phyloP scores from a whole-genome alignment of 2,888 invertebrate species.

The Apeira syringaria region DNA sequence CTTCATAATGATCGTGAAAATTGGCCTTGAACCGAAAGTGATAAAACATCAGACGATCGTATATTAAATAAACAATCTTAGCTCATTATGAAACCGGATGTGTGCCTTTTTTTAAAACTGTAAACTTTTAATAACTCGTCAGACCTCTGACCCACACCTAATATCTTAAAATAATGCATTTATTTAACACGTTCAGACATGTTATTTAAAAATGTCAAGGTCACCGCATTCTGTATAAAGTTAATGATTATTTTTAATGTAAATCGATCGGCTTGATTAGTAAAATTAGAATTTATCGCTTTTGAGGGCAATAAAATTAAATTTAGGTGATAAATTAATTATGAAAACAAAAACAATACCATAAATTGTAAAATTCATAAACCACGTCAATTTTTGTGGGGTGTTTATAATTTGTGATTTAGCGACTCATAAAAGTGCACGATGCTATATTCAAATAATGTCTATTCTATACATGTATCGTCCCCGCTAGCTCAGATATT shows the following conservation, averaged over 20 bases:
- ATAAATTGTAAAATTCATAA: no score
- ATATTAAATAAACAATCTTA: not conserved
- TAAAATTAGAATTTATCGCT: constrained; percentile 22
- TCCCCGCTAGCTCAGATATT: no score
- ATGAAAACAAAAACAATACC: constrained; percentile 10
- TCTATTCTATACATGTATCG: no score
- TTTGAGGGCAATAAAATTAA: constrained; percentile 7
- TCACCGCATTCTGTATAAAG: constrained; percentile 4
- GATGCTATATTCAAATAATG: no score
- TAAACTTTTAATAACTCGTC: constrained; percentile 3
- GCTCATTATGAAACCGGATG: constrained; percentile 8
- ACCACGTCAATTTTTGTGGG: no score
- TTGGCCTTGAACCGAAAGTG: constrained; percentile 10
- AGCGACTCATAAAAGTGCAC: no score
- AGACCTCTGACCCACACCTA: constrained; percentile 28
- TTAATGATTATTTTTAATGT: constrained; percentile 8
- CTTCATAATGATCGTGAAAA: not conserved
- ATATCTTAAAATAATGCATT: constrained; percentile 26
- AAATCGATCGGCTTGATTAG: constrained; percentile 12
- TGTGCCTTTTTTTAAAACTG: constrained; percentile 2
- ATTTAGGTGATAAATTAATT: constrained; percentile 10
- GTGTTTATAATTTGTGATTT: no score
- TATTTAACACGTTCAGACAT: constrained; percentile 16
- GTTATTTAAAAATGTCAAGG: constrained; percentile 34
- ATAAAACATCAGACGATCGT: constrained; percentile 4